phyloP scores from a whole-genome alignment of 2,113 vertebrate genomes.

The Anguilla japonica region DNA sequence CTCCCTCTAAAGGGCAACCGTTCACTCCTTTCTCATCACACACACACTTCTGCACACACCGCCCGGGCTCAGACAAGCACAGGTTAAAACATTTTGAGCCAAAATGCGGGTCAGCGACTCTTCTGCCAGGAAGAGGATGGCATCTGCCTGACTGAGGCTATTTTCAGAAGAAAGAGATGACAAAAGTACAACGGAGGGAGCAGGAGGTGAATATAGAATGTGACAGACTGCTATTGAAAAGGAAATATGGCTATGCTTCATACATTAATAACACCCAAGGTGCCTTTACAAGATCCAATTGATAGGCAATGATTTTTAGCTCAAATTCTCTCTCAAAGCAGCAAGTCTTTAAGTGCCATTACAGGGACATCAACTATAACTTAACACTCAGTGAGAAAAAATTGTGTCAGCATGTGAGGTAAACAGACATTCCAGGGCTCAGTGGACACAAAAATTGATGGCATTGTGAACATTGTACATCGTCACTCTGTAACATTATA shows the following conservation, averaged over 20 bases:
- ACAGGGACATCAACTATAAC: constrained; percentile 25
- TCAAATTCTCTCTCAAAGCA: constrained; percentile 30
- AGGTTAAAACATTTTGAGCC: not conserved
- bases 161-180: not conserved
- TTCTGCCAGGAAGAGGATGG: not conserved
- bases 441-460: not conserved
- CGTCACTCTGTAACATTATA: not conserved
- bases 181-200: not conserved
- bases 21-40: not conserved
- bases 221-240: constrained; percentile 9
- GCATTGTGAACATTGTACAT: not conserved
- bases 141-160: not conserved
- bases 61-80: not conserved
- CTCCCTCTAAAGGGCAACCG: not conserved
- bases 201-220: not conserved
- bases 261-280: constrained; percentile 35
- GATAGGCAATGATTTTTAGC: constrained; percentile 27
- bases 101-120: not conserved
- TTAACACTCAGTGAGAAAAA: not conserved
- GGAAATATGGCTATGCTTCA: constrained; percentile 33
- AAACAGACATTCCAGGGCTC: not conserved
- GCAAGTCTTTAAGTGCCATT: constrained; percentile 39
- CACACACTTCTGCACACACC: not conserved
- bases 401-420: not conserved
- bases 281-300: constrained; percentile 24